A percentile compares a stretch with the other conserved stretches of the same genome.
phyloP scores from a whole-genome alignment of 2,888 invertebrate genomes.

The Lordiphosa andalusiaca region DNA sequence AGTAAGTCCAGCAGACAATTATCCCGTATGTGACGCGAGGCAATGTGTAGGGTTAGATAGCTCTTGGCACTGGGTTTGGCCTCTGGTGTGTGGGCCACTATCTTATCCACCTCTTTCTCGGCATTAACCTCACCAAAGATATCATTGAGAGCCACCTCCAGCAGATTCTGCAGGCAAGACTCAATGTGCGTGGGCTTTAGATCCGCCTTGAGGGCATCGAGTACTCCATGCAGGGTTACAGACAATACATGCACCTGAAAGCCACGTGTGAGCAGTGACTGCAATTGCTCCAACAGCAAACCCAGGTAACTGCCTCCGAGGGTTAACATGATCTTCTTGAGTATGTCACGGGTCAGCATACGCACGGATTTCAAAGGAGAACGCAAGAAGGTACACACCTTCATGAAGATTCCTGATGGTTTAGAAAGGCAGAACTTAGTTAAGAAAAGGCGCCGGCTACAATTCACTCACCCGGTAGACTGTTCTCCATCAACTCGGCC shows the following conservation, averaged over 20 bases:
- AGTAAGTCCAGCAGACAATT: conserved; percentile 88
- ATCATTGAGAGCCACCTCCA: conserved; percentile 92
- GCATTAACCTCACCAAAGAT: conserved; percentile 93
- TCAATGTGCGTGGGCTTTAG: conserved; percentile 91
- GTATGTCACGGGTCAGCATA: conserved; percentile 91
- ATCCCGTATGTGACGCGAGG: conserved; percentile 89
- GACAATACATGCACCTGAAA: conserved; percentile 97
- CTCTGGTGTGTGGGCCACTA: conserved; percentile 90
- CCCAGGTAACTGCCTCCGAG: conserved; percentile 91
- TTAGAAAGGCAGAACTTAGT: too few species aligned
- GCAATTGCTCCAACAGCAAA: conserved; percentile 89
- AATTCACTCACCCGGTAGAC: conserved; percentile 83
- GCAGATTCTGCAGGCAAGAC: conserved; percentile 86
- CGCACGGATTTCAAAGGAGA: conserved; percentile 93
- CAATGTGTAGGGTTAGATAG: conserved; percentile 90
- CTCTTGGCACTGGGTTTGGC: conserved; percentile 92
- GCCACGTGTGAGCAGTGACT: conserved; percentile 89
- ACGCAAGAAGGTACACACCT: conserved; percentile 93
- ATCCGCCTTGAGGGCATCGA: conserved; percentile 86
- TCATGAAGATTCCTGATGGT: conserved; percentile 87
- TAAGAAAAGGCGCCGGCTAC: neutral
- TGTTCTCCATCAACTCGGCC: conserved; percentile 85
- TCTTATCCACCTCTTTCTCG: conserved; percentile 94
- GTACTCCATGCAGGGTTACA: conserved; percentile 91
- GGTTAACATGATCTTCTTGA: conserved; percentile 93